Conservation (phyloP, 2,888 invertebrate species). For the Gandaritis pyraliata region DNA sequence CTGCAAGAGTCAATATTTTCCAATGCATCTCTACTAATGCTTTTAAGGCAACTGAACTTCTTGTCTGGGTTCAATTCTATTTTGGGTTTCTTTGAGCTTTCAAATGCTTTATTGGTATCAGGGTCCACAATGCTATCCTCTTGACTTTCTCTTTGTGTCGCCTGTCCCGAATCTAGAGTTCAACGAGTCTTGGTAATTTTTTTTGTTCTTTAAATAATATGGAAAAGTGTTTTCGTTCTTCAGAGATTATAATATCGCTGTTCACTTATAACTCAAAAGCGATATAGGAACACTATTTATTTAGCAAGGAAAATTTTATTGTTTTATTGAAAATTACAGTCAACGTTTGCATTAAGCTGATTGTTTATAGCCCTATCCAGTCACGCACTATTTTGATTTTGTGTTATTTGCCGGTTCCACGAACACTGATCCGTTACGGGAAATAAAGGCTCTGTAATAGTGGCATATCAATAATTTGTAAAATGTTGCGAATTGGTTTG, state of each 20-base stretch:
- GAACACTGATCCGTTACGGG: constrained; percentile 34
- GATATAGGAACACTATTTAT: constrained; percentile 47
- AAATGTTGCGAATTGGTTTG: neutral
- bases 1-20: no score
- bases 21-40: no score
- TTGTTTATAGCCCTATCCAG: constrained; percentile 46
- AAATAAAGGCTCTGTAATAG: constrained; percentile 14
- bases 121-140: no score
- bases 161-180: no score
- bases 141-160: no score
- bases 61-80: no score
- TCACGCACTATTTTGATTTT: constrained; percentile 35
- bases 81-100: no score
- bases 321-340: constrained; percentile 49
- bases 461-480: neutral
- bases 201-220: no score
- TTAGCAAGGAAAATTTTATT: constrained; percentile 57
- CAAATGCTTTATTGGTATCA: no score
- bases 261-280: constrained; percentile 38
- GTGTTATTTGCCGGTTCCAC: constrained; percentile 33
- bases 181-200: no score
- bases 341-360: constrained; percentile 45
- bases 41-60: no score
- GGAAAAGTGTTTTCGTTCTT: no score
- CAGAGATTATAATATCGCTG: constrained; percentile 18